phyloP scores from a whole-genome alignment of 1,140 invertebrate genomes.

The Bradynema listronoti region DNA sequence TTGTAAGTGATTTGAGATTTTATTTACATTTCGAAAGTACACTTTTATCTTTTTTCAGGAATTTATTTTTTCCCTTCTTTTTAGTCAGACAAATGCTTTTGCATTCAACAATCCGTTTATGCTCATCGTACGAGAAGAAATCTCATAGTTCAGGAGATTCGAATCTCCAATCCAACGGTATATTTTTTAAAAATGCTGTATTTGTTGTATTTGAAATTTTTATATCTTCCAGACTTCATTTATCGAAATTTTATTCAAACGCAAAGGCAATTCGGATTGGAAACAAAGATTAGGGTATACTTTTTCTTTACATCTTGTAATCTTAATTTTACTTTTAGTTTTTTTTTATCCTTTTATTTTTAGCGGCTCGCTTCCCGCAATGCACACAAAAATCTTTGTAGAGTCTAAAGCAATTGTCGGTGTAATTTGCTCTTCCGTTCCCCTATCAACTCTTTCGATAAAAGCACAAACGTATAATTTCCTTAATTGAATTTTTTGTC shows the following conservation, averaged over 20 bases:
- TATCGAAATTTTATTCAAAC: neutral
- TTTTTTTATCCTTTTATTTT: constrained; percentile 20
- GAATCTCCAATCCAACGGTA: constrained; percentile 31
- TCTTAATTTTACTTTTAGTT: constrained; percentile 13
- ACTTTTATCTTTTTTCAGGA: neutral
- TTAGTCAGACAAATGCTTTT: constrained; percentile 32
- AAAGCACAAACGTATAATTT: constrained; percentile 19
- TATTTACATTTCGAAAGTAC: neutral
- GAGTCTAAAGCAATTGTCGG: constrained; percentile 17
- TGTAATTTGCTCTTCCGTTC: constrained; percentile 25
- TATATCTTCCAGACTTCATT: constrained; percentile 8
- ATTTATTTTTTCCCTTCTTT: constrained; percentile 6
- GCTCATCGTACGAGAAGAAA: constrained; percentile 35
- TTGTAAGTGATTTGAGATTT: constrained; percentile 14
- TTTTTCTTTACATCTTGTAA: neutral
- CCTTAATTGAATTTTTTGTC: neutral
- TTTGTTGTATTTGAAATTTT: neutral
- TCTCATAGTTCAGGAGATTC: constrained; percentile 29
- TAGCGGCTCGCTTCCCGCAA: constrained; percentile 15
- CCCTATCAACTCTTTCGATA: constrained; percentile 9
- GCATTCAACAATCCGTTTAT: constrained; percentile 28
- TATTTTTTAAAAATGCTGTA: constrained; percentile 1
- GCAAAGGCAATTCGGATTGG: neutral
- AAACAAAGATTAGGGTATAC: neutral
- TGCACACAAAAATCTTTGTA: constrained; percentile 23